Base-by-base conservation (phyloP, 37 sponge, comb jelly and placozoan species). In the Amphimedon queenslandica region DNA sequence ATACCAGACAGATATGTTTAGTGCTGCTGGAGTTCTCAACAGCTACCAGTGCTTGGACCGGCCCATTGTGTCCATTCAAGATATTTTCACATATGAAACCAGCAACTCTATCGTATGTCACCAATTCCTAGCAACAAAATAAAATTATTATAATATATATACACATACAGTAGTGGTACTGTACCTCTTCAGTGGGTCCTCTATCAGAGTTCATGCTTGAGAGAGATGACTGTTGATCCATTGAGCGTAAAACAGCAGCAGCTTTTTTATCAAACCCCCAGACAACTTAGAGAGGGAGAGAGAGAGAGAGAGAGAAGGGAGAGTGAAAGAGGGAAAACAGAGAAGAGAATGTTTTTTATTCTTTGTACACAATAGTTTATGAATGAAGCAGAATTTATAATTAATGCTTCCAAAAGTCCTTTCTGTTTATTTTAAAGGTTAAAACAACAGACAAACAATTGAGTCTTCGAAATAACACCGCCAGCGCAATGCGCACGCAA, bases 191-290 rank as follows among this genome's bases (percentile, higher is more conserved):
- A 47, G 16, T 24, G 42, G 31, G 69, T 47, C 13, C 53, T 18
- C 13, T 13, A 18, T 47, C 13, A 18, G 53, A 47, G 53, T 47
- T 13, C n/a, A n/a, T n/a, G n/a, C n/a, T n/a, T n/a, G n/a, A n/a
- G n/a, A n/a, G n/a, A n/a, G n/a, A n/a, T n/a, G n/a, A n/a, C 51
- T 47, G 13, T 47, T 47, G 13, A 53, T 78, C 56, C 77, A 88
- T 79, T 31, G 51, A 40, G 11, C 8, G 37, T 0, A 90, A 40
- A 38, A 80, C 75, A 24, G 32, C 31, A 6, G 79, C 79, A 32
- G 82, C 67, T 11, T 35, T 51, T 63, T 70, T 78, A 63, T 90
- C 91, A 32, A 72, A 86, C 42, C 91, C 91, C 91, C 91, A 90
- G 11, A 90, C 86, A 76, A 77, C 90, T 89, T 63, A 25, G 27